Base-by-base conservation (phyloP, 2,797 vertebrate species). In the Prunella strophiata region DNA sequence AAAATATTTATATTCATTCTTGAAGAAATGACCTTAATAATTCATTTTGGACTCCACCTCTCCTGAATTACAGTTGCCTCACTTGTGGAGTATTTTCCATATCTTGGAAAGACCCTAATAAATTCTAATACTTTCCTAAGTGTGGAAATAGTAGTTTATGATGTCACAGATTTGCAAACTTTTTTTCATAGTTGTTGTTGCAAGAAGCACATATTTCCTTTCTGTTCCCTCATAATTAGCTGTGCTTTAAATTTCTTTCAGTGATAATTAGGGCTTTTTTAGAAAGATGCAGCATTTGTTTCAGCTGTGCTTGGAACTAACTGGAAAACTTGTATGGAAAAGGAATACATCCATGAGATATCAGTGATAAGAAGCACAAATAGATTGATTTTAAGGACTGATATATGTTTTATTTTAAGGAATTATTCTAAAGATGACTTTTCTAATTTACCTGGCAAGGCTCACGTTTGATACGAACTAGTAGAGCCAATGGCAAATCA, bases 1-100 rank as follows among this genome's bases (percentile, higher is more conserved):
- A 96, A 94, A 95, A 93, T 76, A 89, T 94, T 96, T 89, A 86
- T 79, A 89, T 96, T 96, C 34, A 85, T 96, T 91, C 85, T 95
- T 85, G 66, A 87, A 95, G 59, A 82, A 91, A 94, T 93, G 9
- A 66, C 71, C 84, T 94, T 94, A 93, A 94, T 96, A 85, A 89
- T 68, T 97, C 86, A 91, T 91, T 97, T 62, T 78, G 65, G 32
- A 77, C 86, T 96, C 73, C 45, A 92, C 36, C 66, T 94, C 89
- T 73, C 61, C 85, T 75, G 59, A 95, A 52, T 85, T 91, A 93
- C 83, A 88, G 74, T 89, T 77, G 94, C 87, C 95, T 97, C 40
- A 93, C 67, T 94, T 78, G 29, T 88, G 48, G 85, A 81, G 61
- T 91, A 93, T 93, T 97, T 95, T 94, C 90, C 77, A 55, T 84